Base-by-base conservation (phyloP, 2,888 invertebrate species). In the Nematopogon swammerdamellus region DNA sequence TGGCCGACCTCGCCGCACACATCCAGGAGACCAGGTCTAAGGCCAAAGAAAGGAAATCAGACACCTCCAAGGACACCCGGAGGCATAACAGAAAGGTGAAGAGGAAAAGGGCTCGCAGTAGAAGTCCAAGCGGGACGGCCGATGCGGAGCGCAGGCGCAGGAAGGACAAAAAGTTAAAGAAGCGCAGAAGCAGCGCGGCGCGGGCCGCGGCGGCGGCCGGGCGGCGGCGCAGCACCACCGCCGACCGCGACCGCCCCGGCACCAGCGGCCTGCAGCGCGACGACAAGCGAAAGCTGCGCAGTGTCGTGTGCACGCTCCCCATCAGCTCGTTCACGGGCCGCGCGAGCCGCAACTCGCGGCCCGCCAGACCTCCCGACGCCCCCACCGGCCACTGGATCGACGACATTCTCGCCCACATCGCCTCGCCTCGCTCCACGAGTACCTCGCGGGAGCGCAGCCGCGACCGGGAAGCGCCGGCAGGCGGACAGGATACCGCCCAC, bases 191-290 rank as follows among this genome's bases (percentile, higher is more conserved):
- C 1, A 59, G 58, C 51, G 63, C 64, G 11, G 70, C 71, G 0
- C 69, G 66, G 49, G 72, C 70, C 1, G 72, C 70, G 0, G 72
- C 73, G 53, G 64, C 66, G 2, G 69, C 72, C 8, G 67, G 60
- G 49, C 58, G 11, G 3, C 5, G 14, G 19, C 19, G 20, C 2
- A 19, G 45, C 18, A 20, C 5, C 4, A 3, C n/a, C 14, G 8
- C 3, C 3, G n/a, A 53, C 46, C 36, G 29, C 47, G 54, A 50
- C 14, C 59, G 29, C 20, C 58, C 57, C 36, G 55, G 56, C 42
- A 54, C 57, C 20, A 57, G 56, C 50, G 50, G 53, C 51, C 44
- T 49, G 10, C 50, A 51, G 49, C 51, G 52, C 44, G 49, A 52
- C 46, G 36, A 42, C 51, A 43, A 50, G 45, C 18, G 54, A 50